Evolutionary conservation across 2,113 vertebrate genomes (phyloP), one percentile per base, ranked within the genome.

Genomic region (Rhinoptilus africanus): DNA sequence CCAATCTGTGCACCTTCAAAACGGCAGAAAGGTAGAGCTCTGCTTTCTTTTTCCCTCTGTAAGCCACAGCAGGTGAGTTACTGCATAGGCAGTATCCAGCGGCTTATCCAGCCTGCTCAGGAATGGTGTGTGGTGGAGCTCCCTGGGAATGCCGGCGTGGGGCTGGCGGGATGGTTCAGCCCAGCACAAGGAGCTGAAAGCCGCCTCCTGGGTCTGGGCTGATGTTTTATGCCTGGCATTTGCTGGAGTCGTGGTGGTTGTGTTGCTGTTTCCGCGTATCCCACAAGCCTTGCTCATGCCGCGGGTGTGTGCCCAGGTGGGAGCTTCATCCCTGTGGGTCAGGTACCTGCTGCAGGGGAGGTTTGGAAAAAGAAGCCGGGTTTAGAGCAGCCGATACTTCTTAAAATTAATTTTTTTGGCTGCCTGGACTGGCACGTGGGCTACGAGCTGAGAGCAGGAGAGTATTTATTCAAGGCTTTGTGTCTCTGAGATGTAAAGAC

Each of bases 251-350:
- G 0, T 14, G 12, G 4, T 12, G 1, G 3, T 57, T 21, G 35
- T 32, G 6, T 43, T 90, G 66, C 28, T n/a, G 19, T 57, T 59
- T n/a, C 30, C 41, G 60, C 6, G 0, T 0, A 3, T 9, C 39
- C 10, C 54, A 2, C 0, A 1, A 17, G 27, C 67, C 10, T 14
- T 23, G 24, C 34, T 66, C 1, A 0, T 27, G 45, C 54, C 0
- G 0, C 66, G 8, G 26, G 28, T 1, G 2, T 5, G 43, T 41
- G 76, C 66, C 69, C 59, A 23, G 69, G 24, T 54, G 30, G 39
- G 73, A 3, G 0, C n/a, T 62, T 28, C 3, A 0, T 39, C 21
- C 27, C 0, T 12, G 32, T 1, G 9, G 78, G 54, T 30, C 26
- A 13, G 2, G 37, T 39, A 24, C 2, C 0, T 64, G 85, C 56